These are phyloP conservation scores for Mechanitis messenoides DNA, from an alignment of 2,888 invertebrate genomes.

Conservation along the genomic window DNA sequence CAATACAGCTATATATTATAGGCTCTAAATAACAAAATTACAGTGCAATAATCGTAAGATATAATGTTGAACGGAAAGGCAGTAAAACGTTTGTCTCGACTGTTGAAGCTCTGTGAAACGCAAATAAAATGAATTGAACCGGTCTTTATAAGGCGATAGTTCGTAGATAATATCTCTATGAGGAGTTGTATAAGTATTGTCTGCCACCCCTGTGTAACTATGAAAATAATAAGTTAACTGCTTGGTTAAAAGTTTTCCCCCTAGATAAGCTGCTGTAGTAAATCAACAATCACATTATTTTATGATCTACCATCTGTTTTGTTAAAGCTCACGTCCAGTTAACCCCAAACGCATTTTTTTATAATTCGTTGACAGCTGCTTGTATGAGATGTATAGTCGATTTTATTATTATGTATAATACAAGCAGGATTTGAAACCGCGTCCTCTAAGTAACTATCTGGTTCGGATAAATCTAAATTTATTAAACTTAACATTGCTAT, in stretches of 20 bases:
- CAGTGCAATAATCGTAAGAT: neutral
- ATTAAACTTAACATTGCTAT: no score
- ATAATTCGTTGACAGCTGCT: constrained; percentile 4
- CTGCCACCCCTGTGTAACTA: constrained; percentile 20
- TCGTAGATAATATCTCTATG: constrained; percentile 31
- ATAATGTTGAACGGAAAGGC: constrained; percentile 2
- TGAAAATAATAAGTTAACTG: constrained; percentile 22
- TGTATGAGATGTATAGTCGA: neutral
- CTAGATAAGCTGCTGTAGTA: constrained; percentile 18
- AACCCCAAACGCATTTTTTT: constrained; percentile 19
- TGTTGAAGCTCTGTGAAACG: constrained; percentile 45
- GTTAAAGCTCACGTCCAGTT: constrained; percentile 16
- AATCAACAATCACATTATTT: constrained; percentile 23
- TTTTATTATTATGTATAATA: no score
- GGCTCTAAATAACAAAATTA: no score
- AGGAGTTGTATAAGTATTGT: constrained; percentile 27
- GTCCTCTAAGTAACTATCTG: no score
- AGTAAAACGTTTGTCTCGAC: constrained; percentile 16
- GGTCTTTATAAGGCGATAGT: constrained; percentile 42
- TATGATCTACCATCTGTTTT: constrained; percentile 28
- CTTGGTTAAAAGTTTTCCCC: constrained; percentile 23
- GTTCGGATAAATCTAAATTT: no score
- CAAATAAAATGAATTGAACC: constrained; percentile 52
- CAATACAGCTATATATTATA: no score
- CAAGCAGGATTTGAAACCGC: no score